Evolutionary conservation across 2,888 invertebrate genomes (phyloP).

Genomic region (Cerceris ruficornis): DNA sequence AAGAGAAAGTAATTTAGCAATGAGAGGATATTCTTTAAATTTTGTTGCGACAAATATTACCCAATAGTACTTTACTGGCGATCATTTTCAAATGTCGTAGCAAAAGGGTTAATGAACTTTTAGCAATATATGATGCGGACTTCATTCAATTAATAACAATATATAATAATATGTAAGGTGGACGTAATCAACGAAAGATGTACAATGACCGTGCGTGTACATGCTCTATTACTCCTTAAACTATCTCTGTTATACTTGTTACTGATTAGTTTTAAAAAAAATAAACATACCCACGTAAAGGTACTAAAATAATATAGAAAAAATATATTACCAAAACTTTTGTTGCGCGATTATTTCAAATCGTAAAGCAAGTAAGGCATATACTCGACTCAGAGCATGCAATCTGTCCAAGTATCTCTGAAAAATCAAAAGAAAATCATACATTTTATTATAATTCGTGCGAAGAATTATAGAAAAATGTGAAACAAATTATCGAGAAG

Average conservation of each 20-base stretch:
- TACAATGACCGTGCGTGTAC: background rate
- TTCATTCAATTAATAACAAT: too few relatives aligned
- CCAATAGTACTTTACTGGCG: too few relatives aligned
- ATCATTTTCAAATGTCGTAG: too few relatives aligned
- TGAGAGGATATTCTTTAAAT: too few relatives aligned
- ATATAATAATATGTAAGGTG: too few relatives aligned
- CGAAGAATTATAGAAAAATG: background rate
- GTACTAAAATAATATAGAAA: constrained; percentile 5
- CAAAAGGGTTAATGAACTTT: too few relatives aligned
- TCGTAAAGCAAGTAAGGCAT: constrained; percentile 73
- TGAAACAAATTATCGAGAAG: constrained; percentile 2
- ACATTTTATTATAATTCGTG: constrained; percentile 23
- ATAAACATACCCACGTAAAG: background rate
- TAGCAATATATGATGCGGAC: too few relatives aligned
- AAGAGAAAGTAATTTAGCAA: too few relatives aligned
- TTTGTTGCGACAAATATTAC: too few relatives aligned
- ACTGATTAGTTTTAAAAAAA: background rate
- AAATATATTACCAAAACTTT: constrained; percentile 68
- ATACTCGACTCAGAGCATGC: constrained; percentile 76
- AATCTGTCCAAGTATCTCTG: constrained; percentile 78
- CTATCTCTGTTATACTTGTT: too few relatives aligned
- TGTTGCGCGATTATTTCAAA: constrained; percentile 70
- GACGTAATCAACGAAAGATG: background rate
- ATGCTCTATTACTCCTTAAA: too few relatives aligned
- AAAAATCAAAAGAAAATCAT: constrained; percentile 60